A percentile compares a stretch with the other conserved stretches of the same genome.
Conservation (phyloP, 2,888 invertebrate genomes). For the Rhogogaster chlorosoma region DNA sequence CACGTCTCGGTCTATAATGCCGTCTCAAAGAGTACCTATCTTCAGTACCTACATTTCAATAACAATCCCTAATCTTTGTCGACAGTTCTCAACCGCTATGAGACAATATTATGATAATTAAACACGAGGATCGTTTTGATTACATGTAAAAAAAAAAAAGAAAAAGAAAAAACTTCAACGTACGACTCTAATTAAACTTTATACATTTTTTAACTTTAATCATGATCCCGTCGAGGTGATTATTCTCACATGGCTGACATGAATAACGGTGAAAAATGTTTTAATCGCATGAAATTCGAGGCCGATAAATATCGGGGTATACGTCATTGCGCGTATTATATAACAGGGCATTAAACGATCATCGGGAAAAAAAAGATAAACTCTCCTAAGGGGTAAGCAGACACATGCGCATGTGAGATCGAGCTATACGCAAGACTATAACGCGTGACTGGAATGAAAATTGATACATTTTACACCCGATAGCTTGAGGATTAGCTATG, state of each 20-base stretch:
- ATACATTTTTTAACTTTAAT: not conserved
- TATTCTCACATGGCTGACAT: not conserved
- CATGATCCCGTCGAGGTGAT: not conserved
- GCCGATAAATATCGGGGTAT: not conserved
- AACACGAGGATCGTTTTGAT: not conserved
- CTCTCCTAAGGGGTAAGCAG: not conserved
- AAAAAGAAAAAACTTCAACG: not conserved
- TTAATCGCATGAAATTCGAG: not conserved
- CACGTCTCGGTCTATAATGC: not conserved
- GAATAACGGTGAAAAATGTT: not conserved
- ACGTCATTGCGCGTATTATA: not conserved
- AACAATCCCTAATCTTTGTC: too few relatives aligned
- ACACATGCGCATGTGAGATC: not conserved
- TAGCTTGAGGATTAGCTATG: not conserved
- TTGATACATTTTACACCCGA: slow-evolving; percentile 8
- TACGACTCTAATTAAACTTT: not conserved
- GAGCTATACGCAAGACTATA: not conserved
- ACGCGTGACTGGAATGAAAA: not conserved
- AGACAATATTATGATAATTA: not conserved
- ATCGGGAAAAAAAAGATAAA: not conserved
- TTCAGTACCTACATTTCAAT: not conserved
- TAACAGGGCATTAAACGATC: not conserved
- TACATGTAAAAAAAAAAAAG: not conserved
- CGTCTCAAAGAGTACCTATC: not conserved
- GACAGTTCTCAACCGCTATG: not conserved